A percentile compares a stretch with the other conserved stretches of the same genome.
phyloP scores from a whole-genome alignment of 1,140 invertebrate genomes.

The Plectrocnemia conspersa region DNA sequence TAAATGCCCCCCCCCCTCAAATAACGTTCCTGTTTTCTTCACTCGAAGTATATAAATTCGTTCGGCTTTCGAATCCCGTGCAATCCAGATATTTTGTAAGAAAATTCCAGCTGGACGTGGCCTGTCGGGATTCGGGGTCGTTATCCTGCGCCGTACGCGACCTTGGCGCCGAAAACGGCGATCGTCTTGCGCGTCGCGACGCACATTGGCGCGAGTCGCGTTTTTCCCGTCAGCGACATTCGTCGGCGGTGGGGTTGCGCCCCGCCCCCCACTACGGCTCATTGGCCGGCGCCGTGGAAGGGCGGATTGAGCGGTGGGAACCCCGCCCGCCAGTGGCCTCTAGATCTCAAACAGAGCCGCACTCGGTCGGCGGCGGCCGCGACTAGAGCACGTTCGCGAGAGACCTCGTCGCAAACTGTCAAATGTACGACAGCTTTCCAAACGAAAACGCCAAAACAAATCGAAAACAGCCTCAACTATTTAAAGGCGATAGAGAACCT shows the following conservation, averaged over 20 bases:
- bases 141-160: neutral
- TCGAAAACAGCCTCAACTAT: neutral
- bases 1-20: no score
- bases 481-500: no score
- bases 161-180: no score
- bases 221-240: no score
- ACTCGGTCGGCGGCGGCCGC: neutral
- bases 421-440: neutral
- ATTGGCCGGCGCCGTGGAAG: constrained; percentile 2
- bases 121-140: neutral
- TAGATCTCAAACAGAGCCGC: neutral
- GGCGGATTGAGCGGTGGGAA: neutral
- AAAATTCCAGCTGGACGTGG: neutral
- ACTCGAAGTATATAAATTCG: no score
- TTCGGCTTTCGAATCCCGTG: no score
- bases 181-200: neutral
- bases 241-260: neutral
- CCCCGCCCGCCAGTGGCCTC: constrained; percentile 1
- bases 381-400: neutral
- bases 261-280: neutral
- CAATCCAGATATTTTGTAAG: no score
- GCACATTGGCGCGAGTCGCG: neutral
- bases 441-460: neutral
- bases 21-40: no score
- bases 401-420: neutral